Evolutionary conservation across 30 jellyfish, hydroid and myxozoan species (phyloP).

Genomic region (Rhopilema esculentum): DNA sequence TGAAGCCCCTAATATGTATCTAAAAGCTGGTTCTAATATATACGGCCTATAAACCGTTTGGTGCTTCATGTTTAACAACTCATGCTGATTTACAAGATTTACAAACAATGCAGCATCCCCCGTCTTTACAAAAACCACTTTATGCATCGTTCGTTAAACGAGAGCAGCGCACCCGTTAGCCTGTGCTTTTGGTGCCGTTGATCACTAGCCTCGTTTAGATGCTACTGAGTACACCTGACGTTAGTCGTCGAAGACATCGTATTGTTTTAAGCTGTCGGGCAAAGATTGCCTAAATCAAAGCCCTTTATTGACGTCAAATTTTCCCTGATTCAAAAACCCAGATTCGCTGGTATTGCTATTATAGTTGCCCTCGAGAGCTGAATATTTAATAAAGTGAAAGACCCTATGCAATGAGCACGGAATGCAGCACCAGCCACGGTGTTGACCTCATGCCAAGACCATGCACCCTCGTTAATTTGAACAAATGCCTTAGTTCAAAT

Average conservation of each 20-base stretch:
- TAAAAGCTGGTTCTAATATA: too few species aligned
- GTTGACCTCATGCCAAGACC: slow-evolving; percentile 80
- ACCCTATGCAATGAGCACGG: slow-evolving; percentile 78
- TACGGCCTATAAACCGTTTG: too few species aligned
- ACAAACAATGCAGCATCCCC: slow-evolving; percentile 34
- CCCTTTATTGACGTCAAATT: slow-evolving; percentile 18
- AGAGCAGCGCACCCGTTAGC: slow-evolving; percentile 75
- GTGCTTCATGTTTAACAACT: background rate
- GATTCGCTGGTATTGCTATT: slow-evolving; percentile 70
- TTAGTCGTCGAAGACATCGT: slow-evolving; percentile 1
- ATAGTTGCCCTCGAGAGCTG: slow-evolving; percentile 76
- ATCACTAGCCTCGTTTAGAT: slow-evolving; percentile 53
- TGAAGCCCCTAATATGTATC: too few species aligned
- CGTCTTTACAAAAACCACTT: slow-evolving; percentile 52
- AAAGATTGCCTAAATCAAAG: slow-evolving; percentile 41
- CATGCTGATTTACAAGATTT: background rate
- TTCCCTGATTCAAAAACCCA: slow-evolving; percentile 27
- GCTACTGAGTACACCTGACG: slow-evolving; percentile 60
- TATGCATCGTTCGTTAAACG: slow-evolving; percentile 70
- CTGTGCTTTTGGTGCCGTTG: slow-evolving; percentile 50
- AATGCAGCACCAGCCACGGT: slow-evolving; percentile 71
- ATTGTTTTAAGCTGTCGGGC: slow-evolving; percentile 38
- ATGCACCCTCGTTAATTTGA: slow-evolving; percentile 62
- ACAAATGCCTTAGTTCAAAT: slow-evolving; percentile 34
- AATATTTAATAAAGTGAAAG: slow-evolving; percentile 54